Evolutionary conservation across 1,140 invertebrate species (phyloP).

Genomic region (Mya arenaria): DNA sequence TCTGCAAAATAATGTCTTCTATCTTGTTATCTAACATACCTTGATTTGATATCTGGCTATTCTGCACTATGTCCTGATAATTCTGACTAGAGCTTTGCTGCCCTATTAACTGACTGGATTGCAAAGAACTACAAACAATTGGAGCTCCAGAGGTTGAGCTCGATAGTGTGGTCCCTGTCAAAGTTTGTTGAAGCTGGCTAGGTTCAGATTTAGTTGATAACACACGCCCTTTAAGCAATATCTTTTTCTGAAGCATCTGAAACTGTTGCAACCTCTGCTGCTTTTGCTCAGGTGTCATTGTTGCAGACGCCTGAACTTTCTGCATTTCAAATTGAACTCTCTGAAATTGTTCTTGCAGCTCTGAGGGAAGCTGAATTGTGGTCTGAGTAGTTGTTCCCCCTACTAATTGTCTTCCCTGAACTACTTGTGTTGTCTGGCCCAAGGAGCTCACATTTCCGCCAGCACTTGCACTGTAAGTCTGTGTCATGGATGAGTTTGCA

Average conservation of each 20-base stretch:
- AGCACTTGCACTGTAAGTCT: too few relatives aligned
- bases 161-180: background rate
- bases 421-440: background rate
- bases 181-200: constrained; percentile 1
- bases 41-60: too few relatives aligned
- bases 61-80: too few relatives aligned
- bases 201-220: constrained; percentile 31
- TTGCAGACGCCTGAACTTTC: constrained; percentile 54
- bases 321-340: constrained; percentile 63
- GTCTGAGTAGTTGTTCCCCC: constrained; percentile 29
- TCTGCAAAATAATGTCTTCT: too few relatives aligned
- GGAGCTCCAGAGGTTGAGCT: background rate
- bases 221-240: constrained; percentile 57
- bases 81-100: too few relatives aligned
- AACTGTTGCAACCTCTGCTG: constrained; percentile 49
- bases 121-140: background rate
- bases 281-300: constrained; percentile 59
- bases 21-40: too few relatives aligned
- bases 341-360: constrained; percentile 56
- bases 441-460: too few relatives aligned
- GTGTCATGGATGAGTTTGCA: background rate
- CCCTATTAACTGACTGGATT: too few relatives aligned
- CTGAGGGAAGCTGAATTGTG: constrained; percentile 58
- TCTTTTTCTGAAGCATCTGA: constrained; percentile 50
- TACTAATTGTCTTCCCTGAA: background rate